Evolutionary conservation across 2,888 invertebrate genomes (phyloP).

Genomic region (Octodonta nipae): DNA sequence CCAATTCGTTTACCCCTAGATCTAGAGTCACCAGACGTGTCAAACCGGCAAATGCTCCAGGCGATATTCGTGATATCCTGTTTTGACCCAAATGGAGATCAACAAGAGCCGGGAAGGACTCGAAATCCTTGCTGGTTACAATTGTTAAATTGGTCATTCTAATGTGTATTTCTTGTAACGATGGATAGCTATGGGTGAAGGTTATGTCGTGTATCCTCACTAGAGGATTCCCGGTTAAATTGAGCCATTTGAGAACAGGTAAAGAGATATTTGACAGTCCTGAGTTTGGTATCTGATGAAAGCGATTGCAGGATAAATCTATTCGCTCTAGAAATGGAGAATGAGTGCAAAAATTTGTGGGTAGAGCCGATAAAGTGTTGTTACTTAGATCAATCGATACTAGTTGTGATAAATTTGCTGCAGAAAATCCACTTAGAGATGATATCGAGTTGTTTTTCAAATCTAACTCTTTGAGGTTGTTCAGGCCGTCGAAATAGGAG

Average conservation of each 20-base stretch:
- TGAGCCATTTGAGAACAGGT: conserved; percentile 59
- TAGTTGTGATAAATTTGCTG: conserved; percentile 60
- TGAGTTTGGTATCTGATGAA: conserved; percentile 64
- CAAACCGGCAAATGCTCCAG: conserved; percentile 69
- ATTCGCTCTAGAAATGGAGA: conserved; percentile 58
- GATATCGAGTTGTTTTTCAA: conserved; percentile 62
- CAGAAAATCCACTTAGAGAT: conserved; percentile 61
- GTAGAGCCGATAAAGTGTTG: conserved; percentile 60
- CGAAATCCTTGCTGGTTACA: conserved; percentile 73
- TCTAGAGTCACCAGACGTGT: conserved; percentile 65
- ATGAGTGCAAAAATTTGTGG: conserved; percentile 68
- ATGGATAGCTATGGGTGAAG: conserved; percentile 56
- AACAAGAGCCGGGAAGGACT: conserved; percentile 64
- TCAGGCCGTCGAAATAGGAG: conserved; percentile 61
- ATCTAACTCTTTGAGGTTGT: conserved; percentile 60
- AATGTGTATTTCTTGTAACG: conserved; percentile 66
- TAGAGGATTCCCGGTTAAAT: conserved; percentile 72
- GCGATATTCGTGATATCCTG: conserved; percentile 64
- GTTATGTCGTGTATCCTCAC: conserved; percentile 59
- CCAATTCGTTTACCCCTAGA: conserved; percentile 69
- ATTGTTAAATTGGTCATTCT: conserved; percentile 68
- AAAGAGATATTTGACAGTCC: conserved; percentile 62
- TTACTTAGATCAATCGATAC: conserved; percentile 62
- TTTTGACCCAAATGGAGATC: conserved; percentile 62
- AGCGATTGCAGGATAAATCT: conserved; percentile 65